Conservation (phyloP, 2,888 invertebrate genomes). For the Nebria salina region DNA sequence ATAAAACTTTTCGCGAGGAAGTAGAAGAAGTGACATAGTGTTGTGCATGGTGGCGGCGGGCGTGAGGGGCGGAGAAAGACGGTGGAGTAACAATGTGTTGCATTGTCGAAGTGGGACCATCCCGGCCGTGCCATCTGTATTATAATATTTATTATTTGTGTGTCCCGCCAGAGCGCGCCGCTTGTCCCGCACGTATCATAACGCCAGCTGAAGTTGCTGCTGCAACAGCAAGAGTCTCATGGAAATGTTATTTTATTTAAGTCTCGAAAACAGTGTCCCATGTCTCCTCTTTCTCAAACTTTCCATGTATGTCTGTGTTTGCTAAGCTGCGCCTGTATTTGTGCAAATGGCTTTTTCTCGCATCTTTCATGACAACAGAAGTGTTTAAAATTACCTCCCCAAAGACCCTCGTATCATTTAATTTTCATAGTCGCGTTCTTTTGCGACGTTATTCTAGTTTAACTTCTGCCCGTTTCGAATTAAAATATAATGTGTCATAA, state of each 20-base stretch:
- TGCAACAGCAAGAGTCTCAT: conserved; percentile 52
- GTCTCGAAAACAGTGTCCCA: conserved; percentile 59
- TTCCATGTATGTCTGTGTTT: conserved; percentile 31
- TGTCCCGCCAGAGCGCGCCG: conserved; percentile 59
- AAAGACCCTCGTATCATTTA: conserved; percentile 62
- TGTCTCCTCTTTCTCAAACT: conserved; percentile 62
- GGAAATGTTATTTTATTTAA: conserved; percentile 62
- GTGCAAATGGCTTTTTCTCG: conserved; percentile 60
- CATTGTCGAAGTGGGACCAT: conserved; percentile 58
- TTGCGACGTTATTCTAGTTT: conserved; percentile 47
- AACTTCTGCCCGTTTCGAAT: conserved; percentile 51
- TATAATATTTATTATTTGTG: conserved; percentile 65
- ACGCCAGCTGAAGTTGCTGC: conserved; percentile 51
- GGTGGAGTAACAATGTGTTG: conserved; percentile 62
- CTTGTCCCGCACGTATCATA: conserved; percentile 59
- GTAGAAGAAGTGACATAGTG: conserved; percentile 55
- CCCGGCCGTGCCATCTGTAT: conserved; percentile 57
- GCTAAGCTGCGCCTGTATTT: conserved; percentile 18
- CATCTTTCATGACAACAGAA: conserved; percentile 62
- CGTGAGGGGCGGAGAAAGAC: not conserved
- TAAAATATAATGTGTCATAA: conserved; percentile 61
- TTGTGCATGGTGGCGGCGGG: conserved; percentile 6
- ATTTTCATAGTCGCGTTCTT: conserved; percentile 59
- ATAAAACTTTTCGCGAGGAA: conserved; percentile 64
- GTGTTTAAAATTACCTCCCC: conserved; percentile 63